Evolutionary conservation across 1,140 invertebrate species (phyloP), one percentile per base, ranked within the genome.

Genomic region (Teleopsis dalmanni): DNA sequence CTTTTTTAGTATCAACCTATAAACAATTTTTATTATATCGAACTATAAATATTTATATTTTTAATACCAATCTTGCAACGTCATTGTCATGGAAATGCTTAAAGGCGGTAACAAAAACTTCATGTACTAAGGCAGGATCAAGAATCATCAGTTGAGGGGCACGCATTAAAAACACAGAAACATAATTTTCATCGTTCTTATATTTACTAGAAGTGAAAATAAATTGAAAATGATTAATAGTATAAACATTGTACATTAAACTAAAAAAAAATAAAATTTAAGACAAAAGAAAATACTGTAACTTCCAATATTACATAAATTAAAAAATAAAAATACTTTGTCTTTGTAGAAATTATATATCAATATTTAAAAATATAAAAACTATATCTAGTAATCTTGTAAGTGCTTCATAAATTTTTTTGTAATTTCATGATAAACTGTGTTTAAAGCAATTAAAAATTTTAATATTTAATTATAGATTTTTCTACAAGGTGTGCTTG

Each of bases 61-160:
- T 31, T 45, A 13, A 43, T 45, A 70, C 57, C 55, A 68, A 53
- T 3, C 53, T 50, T 5, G 55, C 56, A 6, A 67, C 60, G 18
- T 66, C 57, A 58, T 71, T 73, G 26, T 70, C 56, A 47, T 63
- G 55, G 25, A 77, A 77, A 48, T 70, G 51, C 0, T 65, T 59
- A 35, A 76, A 77, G 19, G 72, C 72, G 29, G 72, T 75, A 3
- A 78, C 60, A 3, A 78, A 52, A 27, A 81, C 68, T 35, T 70
- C 58, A 49, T 75, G 74, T 7, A 79, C 64, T 3, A 79, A 48
- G 7, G 74, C 68, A 0, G 75, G 74, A 52, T 78, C 76, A 16
- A 74, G 55, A 0, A 79, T 40, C 9, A 79, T 56, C 26, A 80
- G 43, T 29, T 60, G 60, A 0, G 78, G 78, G 0, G 62, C 46